Conservation (phyloP, 2,888 invertebrate species). For the Leptopilina drosophilae region DNA sequence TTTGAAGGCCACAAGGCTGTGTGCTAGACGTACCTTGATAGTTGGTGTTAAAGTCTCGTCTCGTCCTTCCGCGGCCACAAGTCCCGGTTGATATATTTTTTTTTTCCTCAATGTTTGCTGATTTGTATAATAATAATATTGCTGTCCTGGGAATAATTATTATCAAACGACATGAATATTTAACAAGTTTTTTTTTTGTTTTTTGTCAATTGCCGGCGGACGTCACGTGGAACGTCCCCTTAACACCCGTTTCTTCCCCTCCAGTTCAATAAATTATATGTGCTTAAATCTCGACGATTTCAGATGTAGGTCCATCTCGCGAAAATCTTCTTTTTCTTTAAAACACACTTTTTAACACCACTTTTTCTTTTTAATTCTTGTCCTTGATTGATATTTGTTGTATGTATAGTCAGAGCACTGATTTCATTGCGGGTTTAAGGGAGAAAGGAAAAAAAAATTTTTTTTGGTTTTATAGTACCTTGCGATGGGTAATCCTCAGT, state of each 20-base stretch:
- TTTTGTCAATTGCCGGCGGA: slow-evolving; percentile 24
- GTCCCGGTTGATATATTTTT: slow-evolving; percentile 29
- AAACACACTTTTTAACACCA: neutral
- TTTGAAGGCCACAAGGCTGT: slow-evolving; percentile 60
- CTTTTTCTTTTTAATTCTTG: neutral
- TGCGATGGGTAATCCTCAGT: no score
- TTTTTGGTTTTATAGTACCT: no score
- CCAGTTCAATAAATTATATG: slow-evolving; percentile 25
- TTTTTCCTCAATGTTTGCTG: slow-evolving; percentile 41
- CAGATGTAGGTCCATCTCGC: slow-evolving; percentile 62
- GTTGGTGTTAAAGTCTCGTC: slow-evolving; percentile 64
- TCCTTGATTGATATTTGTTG: slow-evolving; percentile 3
- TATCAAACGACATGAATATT: neutral
- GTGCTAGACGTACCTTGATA: slow-evolving; percentile 68
- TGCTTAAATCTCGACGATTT: slow-evolving; percentile 49
- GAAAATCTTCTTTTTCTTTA: neutral
- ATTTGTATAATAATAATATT: slow-evolving; percentile 16
- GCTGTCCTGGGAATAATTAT: no score
- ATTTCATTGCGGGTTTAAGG: neutral
- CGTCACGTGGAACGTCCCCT: slow-evolving; percentile 41
- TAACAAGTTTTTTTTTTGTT: no score
- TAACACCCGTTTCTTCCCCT: slow-evolving; percentile 29
- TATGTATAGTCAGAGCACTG: slow-evolving; percentile 12
- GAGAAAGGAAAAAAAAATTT: neutral
- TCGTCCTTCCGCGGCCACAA: slow-evolving; percentile 63